Evolutionary conservation across 2,113 vertebrate species (phyloP).

Genomic region (Parotia lawesii): DNA sequence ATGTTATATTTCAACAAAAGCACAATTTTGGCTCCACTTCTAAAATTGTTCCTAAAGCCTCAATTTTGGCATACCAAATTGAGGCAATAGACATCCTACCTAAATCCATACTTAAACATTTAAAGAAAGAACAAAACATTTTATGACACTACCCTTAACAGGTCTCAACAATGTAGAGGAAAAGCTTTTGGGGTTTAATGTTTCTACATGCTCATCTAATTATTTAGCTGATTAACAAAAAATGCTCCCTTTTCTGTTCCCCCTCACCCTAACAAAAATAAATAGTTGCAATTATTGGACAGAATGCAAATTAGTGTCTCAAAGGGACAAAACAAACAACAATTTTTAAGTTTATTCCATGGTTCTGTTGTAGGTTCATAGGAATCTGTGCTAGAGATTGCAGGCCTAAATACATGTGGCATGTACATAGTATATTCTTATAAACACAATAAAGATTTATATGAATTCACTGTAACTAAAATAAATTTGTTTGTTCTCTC

Average conservation of each 20-base stretch:
- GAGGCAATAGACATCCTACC: not conserved
- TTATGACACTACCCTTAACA: not conserved
- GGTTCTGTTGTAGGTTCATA: not conserved
- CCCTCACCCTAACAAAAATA: not conserved
- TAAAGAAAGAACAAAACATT: not conserved
- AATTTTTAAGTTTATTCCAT: not conserved
- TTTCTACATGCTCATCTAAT: not conserved
- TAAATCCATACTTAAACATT: not conserved
- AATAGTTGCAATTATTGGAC: not conserved
- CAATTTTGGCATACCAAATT: not conserved
- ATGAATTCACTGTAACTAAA: conserved; percentile 32
- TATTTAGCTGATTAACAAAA: not conserved
- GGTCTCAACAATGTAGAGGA: not conserved
- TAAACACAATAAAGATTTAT: conserved; percentile 28
- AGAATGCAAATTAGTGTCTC: not conserved
- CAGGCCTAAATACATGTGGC: not conserved
- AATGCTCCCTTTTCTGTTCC: not conserved
- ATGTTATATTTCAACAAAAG: not conserved
- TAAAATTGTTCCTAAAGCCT: not conserved
- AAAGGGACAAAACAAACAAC: not conserved
- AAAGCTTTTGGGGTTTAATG: not conserved
- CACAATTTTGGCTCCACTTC: not conserved
- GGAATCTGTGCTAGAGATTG: not conserved
- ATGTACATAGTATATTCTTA: not conserved
- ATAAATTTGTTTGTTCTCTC: conserved; percentile 46